Conservation (phyloP, 2,888 invertebrate species). For the Acanthopleura granulata region DNA sequence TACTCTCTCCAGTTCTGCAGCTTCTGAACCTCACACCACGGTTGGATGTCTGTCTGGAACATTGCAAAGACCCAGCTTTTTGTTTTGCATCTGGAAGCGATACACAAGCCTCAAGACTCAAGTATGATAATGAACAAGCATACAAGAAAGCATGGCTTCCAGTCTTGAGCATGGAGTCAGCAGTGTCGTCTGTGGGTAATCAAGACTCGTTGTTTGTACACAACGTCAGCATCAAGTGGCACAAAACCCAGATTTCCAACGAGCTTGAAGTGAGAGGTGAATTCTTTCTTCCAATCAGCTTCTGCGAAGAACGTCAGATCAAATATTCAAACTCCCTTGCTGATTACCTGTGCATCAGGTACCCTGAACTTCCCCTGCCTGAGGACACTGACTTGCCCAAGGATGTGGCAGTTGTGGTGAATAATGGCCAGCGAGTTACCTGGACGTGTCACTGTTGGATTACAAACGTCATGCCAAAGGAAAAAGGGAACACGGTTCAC, state of each 20-base stretch:
- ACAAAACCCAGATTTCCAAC: conserved; percentile 6
- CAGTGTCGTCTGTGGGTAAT: conserved; percentile 40
- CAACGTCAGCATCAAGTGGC: conserved; percentile 55
- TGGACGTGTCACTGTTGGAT: conserved; percentile 62
- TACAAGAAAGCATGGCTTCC: conserved; percentile 56
- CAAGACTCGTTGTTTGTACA: conserved; percentile 50
- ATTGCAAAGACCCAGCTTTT: conserved; percentile 42
- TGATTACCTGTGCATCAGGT: conserved; percentile 60
- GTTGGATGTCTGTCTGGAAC: conserved; percentile 62
- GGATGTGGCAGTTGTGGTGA: conserved; percentile 32
- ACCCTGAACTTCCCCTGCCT: conserved; percentile 39
- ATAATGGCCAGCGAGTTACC: conserved; percentile 40
- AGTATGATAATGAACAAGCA: no score
- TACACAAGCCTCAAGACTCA: conserved; percentile 32
- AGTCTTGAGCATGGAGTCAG: conserved; percentile 57
- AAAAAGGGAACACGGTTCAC: no score
- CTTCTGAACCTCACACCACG: conserved; percentile 51
- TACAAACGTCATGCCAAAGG: no score
- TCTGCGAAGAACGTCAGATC: conserved; percentile 48
- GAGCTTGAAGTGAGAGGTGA: conserved; percentile 19
- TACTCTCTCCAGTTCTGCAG: conserved; percentile 55
- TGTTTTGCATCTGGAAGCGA: conserved; percentile 42
- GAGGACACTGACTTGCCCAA: conserved; percentile 37
- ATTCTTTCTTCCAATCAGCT: conserved; percentile 44
- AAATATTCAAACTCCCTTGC: conserved; percentile 27